Percentiles rank a stretch among this genome's conserved stretches.
phyloP scores from a whole-genome alignment of 1,140 invertebrate genomes.

The Heliconius himera region DNA sequence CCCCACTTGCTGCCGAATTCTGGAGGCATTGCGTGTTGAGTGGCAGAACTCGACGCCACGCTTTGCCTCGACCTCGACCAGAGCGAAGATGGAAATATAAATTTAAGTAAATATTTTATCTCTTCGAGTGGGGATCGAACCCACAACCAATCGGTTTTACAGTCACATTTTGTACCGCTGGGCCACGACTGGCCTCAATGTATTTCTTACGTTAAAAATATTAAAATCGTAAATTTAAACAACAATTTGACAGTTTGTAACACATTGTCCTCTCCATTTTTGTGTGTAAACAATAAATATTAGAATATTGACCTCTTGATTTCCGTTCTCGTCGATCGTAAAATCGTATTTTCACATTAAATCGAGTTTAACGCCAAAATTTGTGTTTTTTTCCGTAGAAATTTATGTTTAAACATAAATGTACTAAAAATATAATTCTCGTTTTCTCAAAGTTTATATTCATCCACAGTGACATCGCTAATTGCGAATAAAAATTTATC shows the following conservation, averaged over 20 bases:
- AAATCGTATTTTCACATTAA: slow-evolving; percentile 23
- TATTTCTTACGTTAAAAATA: background rate
- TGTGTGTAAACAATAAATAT: background rate
- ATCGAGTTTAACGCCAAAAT: slow-evolving; percentile 28
- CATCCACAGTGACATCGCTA: background rate
- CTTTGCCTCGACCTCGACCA: no score
- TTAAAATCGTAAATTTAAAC: background rate
- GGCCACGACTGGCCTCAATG: no score
- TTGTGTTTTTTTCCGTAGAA: slow-evolving; percentile 18
- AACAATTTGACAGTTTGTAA: background rate
- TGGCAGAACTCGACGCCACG: no score
- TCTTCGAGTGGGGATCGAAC: no score
- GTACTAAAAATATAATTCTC: slow-evolving; percentile 23
- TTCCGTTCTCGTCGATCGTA: slow-evolving; percentile 19
- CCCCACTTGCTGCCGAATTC: no score
- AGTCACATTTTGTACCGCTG: no score
- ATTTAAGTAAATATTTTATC: no score
- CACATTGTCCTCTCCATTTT: background rate
- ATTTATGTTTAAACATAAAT: slow-evolving; percentile 37
- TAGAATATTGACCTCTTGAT: slow-evolving; percentile 26
- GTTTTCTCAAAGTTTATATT: background rate
- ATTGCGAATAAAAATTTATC: background rate
- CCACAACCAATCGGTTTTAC: no score
- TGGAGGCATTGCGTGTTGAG: no score
- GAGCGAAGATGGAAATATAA: no score